Conservation (phyloP, 2,113 vertebrate species). For the Phyllostomus discolor region DNA sequence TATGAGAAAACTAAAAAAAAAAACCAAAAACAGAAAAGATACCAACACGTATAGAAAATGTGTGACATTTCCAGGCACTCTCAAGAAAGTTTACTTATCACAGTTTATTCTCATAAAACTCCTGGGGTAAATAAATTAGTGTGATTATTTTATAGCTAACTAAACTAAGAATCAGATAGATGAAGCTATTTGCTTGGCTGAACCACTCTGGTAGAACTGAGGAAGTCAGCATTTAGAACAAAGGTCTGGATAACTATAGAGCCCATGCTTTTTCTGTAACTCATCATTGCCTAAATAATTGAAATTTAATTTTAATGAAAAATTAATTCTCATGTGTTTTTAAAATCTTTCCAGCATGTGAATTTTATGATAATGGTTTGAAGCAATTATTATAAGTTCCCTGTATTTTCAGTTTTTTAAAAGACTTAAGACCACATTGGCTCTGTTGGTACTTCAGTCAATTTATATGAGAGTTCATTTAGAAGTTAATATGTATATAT, state of each 20-base stretch:
- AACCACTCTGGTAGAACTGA: not conserved
- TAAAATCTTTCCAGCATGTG: not conserved
- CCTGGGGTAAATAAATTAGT: not conserved
- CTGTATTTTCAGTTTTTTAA: not conserved
- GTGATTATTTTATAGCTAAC: not conserved
- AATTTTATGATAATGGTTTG: not conserved
- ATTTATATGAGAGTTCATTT: not conserved
- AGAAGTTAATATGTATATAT: not conserved
- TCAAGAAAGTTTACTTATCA: not conserved
- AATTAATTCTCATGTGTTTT: not conserved
- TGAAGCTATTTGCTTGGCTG: not conserved
- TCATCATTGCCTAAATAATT: not conserved
- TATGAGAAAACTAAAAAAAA: not conserved
- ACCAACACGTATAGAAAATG: not conserved
- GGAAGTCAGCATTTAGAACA: not conserved
- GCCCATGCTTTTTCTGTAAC: not conserved
- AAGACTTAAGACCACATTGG: not conserved
- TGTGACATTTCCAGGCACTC: not conserved
- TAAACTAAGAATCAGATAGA: not conserved
- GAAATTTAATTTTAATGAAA: slow-evolving; percentile 9
- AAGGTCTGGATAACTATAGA: not conserved
- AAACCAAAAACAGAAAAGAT: not conserved
- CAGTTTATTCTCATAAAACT: not conserved
- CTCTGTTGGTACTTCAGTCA: not conserved
- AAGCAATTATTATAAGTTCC: not conserved